Evolutionary conservation across 53 echinoderm and acorn worm genomes (phyloP), one percentile per base, ranked within the genome.

Genomic region (Glandiceps talaboti): DNA sequence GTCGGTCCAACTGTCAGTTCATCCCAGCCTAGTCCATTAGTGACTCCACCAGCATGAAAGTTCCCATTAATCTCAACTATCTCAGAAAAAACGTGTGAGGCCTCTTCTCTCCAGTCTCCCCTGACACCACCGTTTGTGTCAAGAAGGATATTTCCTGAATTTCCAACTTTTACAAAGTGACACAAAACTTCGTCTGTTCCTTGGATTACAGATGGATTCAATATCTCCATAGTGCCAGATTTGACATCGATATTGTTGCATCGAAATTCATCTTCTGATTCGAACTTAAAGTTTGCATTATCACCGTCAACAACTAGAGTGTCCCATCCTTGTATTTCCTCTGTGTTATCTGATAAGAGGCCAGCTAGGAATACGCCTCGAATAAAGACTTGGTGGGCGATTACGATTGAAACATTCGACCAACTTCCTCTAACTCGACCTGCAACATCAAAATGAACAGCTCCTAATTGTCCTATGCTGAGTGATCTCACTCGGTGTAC

Each of bases 11-110:
- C 83, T 30, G 32, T 75, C 0, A 88, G 30, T 0, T 77, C 86
- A 26, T 81, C 28, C 88, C 91, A 91, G 0, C 91, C 91, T 1
- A 76, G 27, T 10, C 84, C 88, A 1, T 83, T 27, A 20, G 74
- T 27, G 12, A 91, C 25, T n/a, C 80, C 82, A 29, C 91, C 88
- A n/a, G 88, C 86, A 72, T 85, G 83, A 30, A 91, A 83, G 25
- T 83, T 91, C 25, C 91, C 91, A 31, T 83, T 77, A 14, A 91
- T 81, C 6, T 77, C 74, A 29, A 91, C 77, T 0, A 76, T 30
- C 32, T 85, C 83, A 0, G 88, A 78, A 27, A 75, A 77, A 0
- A 91, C 76, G 32, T 91, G 80, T n/a, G 91, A 91, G 72, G 64
- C 31, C 0, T 29, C 6, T 14, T 83, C 74, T 29, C 91, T 76